Conservation (phyloP, 2,888 invertebrate genomes). For the Acleris holmiana region DNA sequence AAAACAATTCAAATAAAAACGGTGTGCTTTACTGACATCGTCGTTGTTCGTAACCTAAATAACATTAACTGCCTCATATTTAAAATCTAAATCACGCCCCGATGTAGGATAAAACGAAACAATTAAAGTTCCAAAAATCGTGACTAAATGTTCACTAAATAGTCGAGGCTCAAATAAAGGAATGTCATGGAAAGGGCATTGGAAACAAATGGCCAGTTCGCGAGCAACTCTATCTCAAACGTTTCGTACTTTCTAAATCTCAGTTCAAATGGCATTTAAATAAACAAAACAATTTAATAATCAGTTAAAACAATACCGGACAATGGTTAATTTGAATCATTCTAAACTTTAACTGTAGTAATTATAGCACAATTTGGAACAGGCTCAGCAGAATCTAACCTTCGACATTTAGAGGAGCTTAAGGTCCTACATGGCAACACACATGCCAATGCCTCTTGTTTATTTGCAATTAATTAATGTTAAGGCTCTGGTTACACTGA, state of each 20-base stretch:
- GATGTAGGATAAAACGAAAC: slow-evolving; percentile 32
- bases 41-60: neutral
- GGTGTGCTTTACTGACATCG: neutral
- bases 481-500: neutral
- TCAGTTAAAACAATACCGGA: slow-evolving; percentile 49
- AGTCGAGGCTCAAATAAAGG: slow-evolving; percentile 54
- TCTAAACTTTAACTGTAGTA: slow-evolving; percentile 5
- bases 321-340: slow-evolving; percentile 3
- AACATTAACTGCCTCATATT: slow-evolving; percentile 5
- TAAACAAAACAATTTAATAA: slow-evolving; percentile 60
- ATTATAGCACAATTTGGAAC: slow-evolving; percentile 13
- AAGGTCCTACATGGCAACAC: slow-evolving; percentile 15
- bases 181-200: slow-evolving; percentile 69
- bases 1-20: slow-evolving; percentile 23
- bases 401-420: slow-evolving; percentile 28
- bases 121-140: slow-evolving; percentile 54
- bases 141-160: slow-evolving; percentile 50
- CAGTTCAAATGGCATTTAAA: slow-evolving; percentile 69
- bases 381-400: slow-evolving; percentile 16
- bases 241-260: slow-evolving; percentile 72
- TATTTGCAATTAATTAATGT: slow-evolving; percentile 19
- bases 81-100: slow-evolving; percentile 29
- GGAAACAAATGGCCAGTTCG: slow-evolving; percentile 46
- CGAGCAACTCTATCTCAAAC: slow-evolving; percentile 52
- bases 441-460: slow-evolving; percentile 20